Conservation (phyloP, 2,797 vertebrate genomes). For the Carapus acus region DNA sequence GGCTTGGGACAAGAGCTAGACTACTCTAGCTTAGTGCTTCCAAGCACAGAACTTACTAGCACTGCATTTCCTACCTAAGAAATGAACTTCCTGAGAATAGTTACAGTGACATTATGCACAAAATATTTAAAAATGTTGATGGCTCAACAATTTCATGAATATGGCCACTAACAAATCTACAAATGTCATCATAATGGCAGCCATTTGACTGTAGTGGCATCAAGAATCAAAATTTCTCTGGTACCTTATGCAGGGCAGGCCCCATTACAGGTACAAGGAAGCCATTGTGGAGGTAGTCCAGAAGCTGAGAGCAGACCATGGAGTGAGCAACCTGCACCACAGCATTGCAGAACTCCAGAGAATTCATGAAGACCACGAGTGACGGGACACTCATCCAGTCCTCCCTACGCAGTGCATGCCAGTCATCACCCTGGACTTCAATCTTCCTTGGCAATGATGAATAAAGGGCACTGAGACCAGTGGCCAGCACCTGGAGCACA, state of each 20-base stretch:
- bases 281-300: slow-evolving; percentile 94
- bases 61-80: too few relatives aligned
- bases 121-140: too few relatives aligned
- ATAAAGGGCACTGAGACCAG: slow-evolving; percentile 94
- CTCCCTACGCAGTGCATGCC: slow-evolving; percentile 89
- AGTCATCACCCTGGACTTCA: slow-evolving; percentile 91
- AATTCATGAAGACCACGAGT: slow-evolving; percentile 95
- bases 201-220: too few relatives aligned
- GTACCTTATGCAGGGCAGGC: slow-evolving; percentile 85
- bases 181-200: too few relatives aligned
- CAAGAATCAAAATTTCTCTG: too few relatives aligned
- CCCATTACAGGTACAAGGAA: slow-evolving; percentile 96
- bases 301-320: slow-evolving; percentile 87
- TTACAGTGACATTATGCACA: too few relatives aligned
- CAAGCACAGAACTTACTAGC: too few relatives aligned
- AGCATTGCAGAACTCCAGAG: slow-evolving; percentile 94
- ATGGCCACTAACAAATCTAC: too few relatives aligned
- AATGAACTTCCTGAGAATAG: too few relatives aligned
- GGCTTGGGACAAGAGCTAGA: too few relatives aligned
- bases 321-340: slow-evolving; percentile 94
- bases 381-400: slow-evolving; percentile 92
- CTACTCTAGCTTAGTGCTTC: too few relatives aligned
- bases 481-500: slow-evolving; percentile 85
- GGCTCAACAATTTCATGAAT: too few relatives aligned
- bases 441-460: slow-evolving; percentile 95